phyloP scores from a whole-genome alignment of 2,113 vertebrate species.

The Turdus rufiventris region DNA sequence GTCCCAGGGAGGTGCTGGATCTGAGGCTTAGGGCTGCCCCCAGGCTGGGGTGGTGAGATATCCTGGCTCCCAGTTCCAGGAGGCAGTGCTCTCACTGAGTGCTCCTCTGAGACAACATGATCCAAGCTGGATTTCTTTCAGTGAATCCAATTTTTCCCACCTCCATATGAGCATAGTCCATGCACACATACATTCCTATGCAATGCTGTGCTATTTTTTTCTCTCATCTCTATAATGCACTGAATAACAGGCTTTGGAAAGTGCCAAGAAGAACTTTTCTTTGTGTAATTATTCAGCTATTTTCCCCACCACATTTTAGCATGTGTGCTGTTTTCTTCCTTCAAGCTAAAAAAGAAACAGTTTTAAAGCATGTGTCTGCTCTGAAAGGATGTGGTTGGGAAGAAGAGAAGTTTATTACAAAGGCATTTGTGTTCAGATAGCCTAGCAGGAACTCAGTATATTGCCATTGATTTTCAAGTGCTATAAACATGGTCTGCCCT shows the following conservation, averaged over 20 bases:
- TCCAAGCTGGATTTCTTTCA: background rate
- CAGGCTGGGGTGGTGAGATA: background rate
- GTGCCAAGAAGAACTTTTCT: background rate
- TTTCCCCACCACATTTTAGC: background rate
- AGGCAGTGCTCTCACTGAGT: background rate
- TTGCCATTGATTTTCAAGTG: background rate
- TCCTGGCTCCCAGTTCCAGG: background rate
- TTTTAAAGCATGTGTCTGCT: background rate
- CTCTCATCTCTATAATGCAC: background rate
- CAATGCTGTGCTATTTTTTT: background rate
- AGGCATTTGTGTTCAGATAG: background rate
- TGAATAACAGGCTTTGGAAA: background rate
- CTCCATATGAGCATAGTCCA: background rate
- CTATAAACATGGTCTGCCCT: background rate
- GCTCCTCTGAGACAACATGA: background rate
- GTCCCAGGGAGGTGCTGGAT: rapidly evolving
- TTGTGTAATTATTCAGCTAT: background rate
- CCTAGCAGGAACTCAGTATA: background rate
- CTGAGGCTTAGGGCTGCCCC: rapidly evolving
- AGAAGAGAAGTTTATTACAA: background rate
- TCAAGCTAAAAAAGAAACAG: background rate
- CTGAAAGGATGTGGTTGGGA: background rate
- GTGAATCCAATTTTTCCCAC: background rate
- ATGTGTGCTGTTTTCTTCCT: background rate
- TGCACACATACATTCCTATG: background rate